Percentiles rank a stretch among this genome's conserved stretches.
These are phyloP conservation scores for Lanius ludovicianus DNA, from an alignment of 2,113 vertebrate species.

Conservation along the genomic window DNA sequence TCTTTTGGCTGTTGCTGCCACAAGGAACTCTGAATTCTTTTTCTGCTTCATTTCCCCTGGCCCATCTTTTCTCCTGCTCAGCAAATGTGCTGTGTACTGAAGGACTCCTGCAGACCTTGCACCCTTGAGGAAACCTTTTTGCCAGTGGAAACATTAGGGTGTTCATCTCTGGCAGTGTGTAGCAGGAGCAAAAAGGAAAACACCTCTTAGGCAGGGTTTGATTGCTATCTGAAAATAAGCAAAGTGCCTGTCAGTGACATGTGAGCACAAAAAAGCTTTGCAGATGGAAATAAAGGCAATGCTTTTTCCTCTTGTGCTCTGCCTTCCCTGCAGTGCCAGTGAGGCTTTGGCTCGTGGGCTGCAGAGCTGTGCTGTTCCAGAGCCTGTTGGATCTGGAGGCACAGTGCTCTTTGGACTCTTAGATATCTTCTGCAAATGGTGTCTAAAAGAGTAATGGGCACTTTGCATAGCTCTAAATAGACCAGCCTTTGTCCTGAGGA, in stretches of 20 bases:
- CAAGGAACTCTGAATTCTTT: background rate
- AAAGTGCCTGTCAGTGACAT: constrained; percentile 7
- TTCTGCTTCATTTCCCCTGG: constrained; percentile 26
- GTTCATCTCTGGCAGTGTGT: background rate
- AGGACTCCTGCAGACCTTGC: background rate
- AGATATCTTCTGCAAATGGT: constrained; percentile 8
- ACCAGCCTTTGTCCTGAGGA: constrained; percentile 18
- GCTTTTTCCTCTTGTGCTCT: constrained; percentile 9
- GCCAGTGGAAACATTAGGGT: background rate
- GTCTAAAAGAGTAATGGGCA: constrained; percentile 42
- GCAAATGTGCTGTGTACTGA: fast-evolving
- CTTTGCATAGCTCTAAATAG: constrained; percentile 55
- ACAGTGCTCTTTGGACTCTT: background rate
- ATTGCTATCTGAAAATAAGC: constrained; percentile 33
- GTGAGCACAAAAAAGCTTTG: constrained; percentile 33
- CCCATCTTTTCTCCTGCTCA: constrained; percentile 19
- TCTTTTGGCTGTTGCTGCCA: background rate
- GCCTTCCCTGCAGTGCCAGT: background rate
- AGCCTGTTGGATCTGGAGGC: background rate
- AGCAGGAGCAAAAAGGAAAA: background rate
- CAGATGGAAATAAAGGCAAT: constrained; percentile 31
- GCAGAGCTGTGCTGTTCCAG: background rate
- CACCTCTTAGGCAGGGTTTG: background rate
- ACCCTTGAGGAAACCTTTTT: constrained; percentile 13
- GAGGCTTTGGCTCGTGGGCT: background rate